Evolutionary conservation across 2,888 invertebrate genomes (phyloP).

Genomic region (Nomada ruficornis): DNA sequence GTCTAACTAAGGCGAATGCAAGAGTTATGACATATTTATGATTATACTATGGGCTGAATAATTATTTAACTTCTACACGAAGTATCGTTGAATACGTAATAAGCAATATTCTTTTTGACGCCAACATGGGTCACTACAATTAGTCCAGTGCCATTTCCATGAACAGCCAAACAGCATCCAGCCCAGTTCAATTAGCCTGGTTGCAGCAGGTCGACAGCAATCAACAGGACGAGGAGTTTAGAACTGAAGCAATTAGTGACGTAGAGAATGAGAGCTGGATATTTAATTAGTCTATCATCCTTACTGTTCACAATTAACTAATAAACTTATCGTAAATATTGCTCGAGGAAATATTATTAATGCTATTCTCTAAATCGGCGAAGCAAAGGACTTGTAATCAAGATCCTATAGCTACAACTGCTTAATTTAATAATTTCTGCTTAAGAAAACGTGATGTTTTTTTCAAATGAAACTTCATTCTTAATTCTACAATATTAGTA

Average conservation of each 20-base stretch:
- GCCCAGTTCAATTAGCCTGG: background rate
- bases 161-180: background rate
- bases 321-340: slow-evolving; percentile 31
- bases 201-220: background rate
- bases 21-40: background rate
- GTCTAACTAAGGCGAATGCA: slow-evolving; percentile 11
- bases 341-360: background rate
- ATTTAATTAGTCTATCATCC: slow-evolving; percentile 50
- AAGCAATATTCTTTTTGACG: slow-evolving; percentile 21
- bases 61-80: background rate
- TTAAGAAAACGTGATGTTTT: background rate
- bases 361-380: background rate
- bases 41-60: slow-evolving; percentile 8
- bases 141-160: background rate
- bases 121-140: slow-evolving; percentile 14
- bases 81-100: slow-evolving; percentile 22
- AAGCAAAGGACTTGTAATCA: background rate
- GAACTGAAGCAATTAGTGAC: slow-evolving; percentile 47
- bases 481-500: background rate
- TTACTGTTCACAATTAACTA: slow-evolving; percentile 26
- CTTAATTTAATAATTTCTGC: background rate
- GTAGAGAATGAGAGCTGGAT: slow-evolving; percentile 66
- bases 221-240: background rate
- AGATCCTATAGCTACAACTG: background rate
- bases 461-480: background rate